These are phyloP conservation scores for Ianthella basta DNA, from an alignment of 37 sponge, comb jelly and placozoan genomes.

Conservation along the genomic window DNA sequence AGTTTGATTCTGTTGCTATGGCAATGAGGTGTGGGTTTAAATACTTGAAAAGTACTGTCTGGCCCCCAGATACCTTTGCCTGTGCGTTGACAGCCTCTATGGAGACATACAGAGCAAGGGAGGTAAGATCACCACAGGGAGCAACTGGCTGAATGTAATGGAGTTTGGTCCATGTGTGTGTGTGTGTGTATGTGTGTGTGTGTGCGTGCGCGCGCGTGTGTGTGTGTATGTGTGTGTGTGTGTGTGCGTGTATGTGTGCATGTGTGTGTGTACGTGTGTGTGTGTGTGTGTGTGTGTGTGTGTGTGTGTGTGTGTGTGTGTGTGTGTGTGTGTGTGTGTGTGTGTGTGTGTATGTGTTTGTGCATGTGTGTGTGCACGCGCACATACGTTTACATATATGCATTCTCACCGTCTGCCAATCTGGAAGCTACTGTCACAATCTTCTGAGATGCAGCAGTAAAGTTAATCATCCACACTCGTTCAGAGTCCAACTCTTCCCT, in stretches of 20 bases:
- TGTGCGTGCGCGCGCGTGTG: too few species aligned
- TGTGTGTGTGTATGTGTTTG: too few species aligned
- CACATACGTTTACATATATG: neutral
- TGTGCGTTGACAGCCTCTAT: constrained; percentile 74
- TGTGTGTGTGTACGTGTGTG: constrained; percentile 31
- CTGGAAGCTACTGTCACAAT: constrained; percentile 1
- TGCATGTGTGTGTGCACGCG: too few species aligned
- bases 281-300: constrained; percentile 19
- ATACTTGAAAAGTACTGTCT: constrained; percentile 92
- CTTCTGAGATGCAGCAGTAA: constrained; percentile 13
- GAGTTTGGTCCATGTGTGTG: neutral
- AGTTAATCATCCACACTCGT: constrained; percentile 7
- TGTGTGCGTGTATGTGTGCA: too few species aligned
- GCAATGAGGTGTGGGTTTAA: constrained; percentile 93
- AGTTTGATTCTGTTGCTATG: constrained; percentile 77
- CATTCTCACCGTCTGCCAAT: neutral
- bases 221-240: too few species aligned
- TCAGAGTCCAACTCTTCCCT: neutral
- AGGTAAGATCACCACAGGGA: neutral
- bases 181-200: neutral
- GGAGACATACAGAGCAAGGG: neutral
- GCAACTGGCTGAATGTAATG: too few species aligned
- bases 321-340: neutral
- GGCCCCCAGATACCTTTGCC: constrained; percentile 69
- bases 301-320: neutral